phyloP scores from a whole-genome alignment of 1,140 invertebrate species.

The Drosophila simulans region DNA sequence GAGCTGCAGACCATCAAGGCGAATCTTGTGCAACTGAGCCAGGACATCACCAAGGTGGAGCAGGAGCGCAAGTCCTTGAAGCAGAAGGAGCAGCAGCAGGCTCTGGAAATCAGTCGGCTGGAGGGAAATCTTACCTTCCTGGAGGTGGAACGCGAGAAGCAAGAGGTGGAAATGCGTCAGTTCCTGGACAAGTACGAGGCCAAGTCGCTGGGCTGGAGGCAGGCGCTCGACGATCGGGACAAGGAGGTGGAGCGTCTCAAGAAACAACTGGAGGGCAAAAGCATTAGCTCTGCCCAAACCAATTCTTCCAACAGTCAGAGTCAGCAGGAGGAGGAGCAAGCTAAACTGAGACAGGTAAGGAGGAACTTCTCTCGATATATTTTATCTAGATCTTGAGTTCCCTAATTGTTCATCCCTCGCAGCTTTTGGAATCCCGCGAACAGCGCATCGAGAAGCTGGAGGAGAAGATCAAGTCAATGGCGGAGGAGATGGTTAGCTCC shows the following conservation, averaged over 20 bases:
- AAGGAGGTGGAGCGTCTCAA: conserved; percentile 58
- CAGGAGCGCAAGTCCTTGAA: conserved; percentile 62
- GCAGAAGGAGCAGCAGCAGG: conserved; percentile 53
- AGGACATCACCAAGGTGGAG: conserved; percentile 65
- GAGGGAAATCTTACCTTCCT: conserved; percentile 76
- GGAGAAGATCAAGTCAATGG: conserved; percentile 62
- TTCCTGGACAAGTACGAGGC: conserved; percentile 71
- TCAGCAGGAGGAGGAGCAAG: conserved; percentile 51
- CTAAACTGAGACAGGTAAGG: conserved; percentile 63
- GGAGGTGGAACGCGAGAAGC: conserved; percentile 75
- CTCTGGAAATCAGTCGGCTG: conserved; percentile 61
- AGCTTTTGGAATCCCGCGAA: conserved; percentile 72
- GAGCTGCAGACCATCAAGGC: conserved; percentile 61
- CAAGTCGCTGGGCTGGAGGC: conserved; percentile 61
- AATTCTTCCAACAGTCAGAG: conserved; percentile 40
- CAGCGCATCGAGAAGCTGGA: conserved; percentile 74
- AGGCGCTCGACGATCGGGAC: conserved; percentile 68
- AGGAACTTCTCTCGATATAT: neutral
- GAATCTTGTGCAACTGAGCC: conserved; percentile 58
- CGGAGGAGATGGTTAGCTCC: conserved; percentile 72
- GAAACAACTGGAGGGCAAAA: conserved; percentile 37
- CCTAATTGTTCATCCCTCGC: neutral
- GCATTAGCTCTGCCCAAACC: conserved; percentile 17
- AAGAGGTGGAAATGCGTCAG: conserved; percentile 72
- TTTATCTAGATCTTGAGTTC: neutral